These are phyloP conservation scores for Chamaetylas fuelleborni DNA, from an alignment of 2,113 vertebrate genomes.

Conservation along the genomic window DNA sequence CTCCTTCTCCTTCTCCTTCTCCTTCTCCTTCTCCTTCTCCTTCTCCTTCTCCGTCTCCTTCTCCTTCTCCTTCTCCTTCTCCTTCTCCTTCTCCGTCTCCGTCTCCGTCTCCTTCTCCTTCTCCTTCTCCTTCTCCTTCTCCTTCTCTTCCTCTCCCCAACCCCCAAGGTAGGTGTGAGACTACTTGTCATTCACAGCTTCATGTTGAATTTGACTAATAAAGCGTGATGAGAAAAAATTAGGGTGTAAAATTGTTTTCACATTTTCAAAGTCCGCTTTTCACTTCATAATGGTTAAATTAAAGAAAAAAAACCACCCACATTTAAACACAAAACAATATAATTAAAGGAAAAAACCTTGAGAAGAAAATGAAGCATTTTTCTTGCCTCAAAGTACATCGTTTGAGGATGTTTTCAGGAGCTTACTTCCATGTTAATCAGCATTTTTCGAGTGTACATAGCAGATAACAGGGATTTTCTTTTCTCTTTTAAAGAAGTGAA, in stretches of 20 bases:
- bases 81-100: neutral
- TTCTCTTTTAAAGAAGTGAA: neutral
- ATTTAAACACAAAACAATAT: neutral
- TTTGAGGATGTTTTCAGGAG: neutral
- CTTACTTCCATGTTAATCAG: neutral
- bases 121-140: too few relatives aligned
- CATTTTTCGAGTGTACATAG: neutral
- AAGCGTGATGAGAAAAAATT: neutral
- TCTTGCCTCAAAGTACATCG: neutral
- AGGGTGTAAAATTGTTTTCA: slow-evolving; percentile 6
- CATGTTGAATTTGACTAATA: slow-evolving; percentile 2
- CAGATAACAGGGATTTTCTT: neutral
- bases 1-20: too few relatives aligned
- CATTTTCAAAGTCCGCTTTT: neutral
- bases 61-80: too few relatives aligned
- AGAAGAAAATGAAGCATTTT: neutral
- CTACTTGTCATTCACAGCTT: slow-evolving; percentile 30
- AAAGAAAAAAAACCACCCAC: neutral
- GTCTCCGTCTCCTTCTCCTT: neutral
- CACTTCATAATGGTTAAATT: neutral
- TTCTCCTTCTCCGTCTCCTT: too few relatives aligned
- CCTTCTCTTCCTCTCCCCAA: neutral
- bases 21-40: too few relatives aligned
- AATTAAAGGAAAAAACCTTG: neutral
- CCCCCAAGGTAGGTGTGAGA: neutral